These are phyloP conservation scores for Columba janthina DNA, from an alignment of 2,113 vertebrate species.

Conservation along the genomic window DNA sequence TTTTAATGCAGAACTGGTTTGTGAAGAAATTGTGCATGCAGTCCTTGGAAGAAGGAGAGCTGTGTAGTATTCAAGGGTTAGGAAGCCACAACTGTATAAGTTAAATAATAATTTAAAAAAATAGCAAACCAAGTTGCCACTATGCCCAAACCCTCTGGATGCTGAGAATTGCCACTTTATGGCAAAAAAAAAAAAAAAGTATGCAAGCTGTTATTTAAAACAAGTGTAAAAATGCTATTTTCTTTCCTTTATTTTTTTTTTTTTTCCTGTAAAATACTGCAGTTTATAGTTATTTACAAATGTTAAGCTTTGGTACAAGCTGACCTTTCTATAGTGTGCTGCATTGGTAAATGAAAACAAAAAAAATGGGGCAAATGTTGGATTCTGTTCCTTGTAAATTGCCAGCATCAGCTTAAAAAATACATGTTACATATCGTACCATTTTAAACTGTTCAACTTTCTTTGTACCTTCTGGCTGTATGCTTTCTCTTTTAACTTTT, in stretches of 20 bases:
- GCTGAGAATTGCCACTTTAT: slow-evolving; percentile 76
- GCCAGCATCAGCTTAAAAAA: slow-evolving; percentile 91
- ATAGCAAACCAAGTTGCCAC: slow-evolving; percentile 67
- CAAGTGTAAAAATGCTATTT: slow-evolving; percentile 77
- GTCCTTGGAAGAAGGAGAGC: slow-evolving; percentile 71
- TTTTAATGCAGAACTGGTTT: slow-evolving; percentile 69
- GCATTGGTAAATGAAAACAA: slow-evolving; percentile 82
- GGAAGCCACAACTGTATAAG: slow-evolving; percentile 60
- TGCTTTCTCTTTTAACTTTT: slow-evolving; percentile 97
- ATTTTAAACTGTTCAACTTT: slow-evolving; percentile 93
- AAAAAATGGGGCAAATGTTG: slow-evolving; percentile 77
- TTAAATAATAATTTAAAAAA: slow-evolving; percentile 40
- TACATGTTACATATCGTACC: slow-evolving; percentile 91
- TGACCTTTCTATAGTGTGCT: slow-evolving; percentile 84
- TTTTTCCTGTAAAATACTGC: slow-evolving; percentile 88
- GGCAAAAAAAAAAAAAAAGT: slow-evolving; percentile 65
- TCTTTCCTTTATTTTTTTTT: slow-evolving; percentile 23
- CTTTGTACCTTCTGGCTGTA: slow-evolving; percentile 96
- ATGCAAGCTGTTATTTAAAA: slow-evolving; percentile 84
- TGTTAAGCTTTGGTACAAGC: slow-evolving; percentile 94
- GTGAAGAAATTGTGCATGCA: slow-evolving; percentile 74
- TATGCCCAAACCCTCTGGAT: slow-evolving; percentile 78
- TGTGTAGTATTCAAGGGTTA: slow-evolving; percentile 71
- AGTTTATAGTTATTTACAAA: slow-evolving; percentile 95
- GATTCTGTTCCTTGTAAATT: slow-evolving; percentile 89